These are phyloP conservation scores for Artibeus lituratus DNA, from an alignment of 2,797 vertebrate genomes.

Conservation along the genomic window DNA sequence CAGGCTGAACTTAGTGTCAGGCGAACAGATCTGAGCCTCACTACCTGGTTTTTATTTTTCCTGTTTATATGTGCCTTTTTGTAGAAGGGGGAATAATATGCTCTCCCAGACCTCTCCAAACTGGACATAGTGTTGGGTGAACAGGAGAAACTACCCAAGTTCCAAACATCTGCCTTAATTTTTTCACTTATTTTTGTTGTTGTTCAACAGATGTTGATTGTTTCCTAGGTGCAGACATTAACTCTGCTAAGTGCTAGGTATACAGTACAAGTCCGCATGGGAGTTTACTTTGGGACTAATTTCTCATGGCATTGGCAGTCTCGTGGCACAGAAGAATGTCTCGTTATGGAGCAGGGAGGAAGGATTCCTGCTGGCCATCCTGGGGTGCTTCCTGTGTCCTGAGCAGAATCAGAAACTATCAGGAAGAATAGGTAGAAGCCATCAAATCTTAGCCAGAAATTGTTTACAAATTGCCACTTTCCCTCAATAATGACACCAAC, in stretches of 20 bases:
- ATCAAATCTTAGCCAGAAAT: not conserved
- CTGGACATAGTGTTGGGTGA: not conserved
- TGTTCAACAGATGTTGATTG: not conserved
- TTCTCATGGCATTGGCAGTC: not conserved
- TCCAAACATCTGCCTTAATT: not conserved
- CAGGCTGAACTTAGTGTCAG: not conserved
- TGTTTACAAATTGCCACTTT: not conserved
- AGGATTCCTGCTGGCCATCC: not conserved
- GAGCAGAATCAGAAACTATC: not conserved
- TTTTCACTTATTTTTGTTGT: not conserved
- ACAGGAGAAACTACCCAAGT: not conserved
- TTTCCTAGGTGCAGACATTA: not conserved
- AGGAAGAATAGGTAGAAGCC: not conserved
- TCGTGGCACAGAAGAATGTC: not conserved
- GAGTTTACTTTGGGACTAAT: not conserved
- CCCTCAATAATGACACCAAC: not conserved
- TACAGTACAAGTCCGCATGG: not conserved
- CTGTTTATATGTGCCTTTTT: not conserved
- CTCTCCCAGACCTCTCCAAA: not conserved
- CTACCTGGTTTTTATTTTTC: not conserved
- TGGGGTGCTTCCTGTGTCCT: not conserved
- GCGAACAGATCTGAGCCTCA: not conserved
- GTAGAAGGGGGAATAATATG: not conserved
- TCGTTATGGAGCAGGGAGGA: not conserved
- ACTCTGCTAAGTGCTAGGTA: not conserved